Evolutionary conservation across 2,888 invertebrate species (phyloP), one percentile per base, ranked within the genome.

Genomic region (Macaria liturata): DNA sequence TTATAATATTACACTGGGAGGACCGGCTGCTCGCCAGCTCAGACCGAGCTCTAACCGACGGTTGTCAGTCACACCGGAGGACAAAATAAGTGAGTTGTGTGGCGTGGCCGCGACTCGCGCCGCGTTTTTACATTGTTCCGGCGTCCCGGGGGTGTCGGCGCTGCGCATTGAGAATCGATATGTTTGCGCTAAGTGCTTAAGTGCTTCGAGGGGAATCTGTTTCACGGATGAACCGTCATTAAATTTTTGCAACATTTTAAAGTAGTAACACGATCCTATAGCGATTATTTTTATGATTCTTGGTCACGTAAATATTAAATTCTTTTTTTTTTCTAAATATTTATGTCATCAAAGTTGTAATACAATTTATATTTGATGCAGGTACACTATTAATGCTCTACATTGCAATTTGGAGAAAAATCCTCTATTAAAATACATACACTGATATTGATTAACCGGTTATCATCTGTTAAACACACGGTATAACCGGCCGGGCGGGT

Each of bases 131-230:
- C 88, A 87, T 85, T 86, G 87, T 85, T 78, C 79, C 82, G 66
- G 68, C 71, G 80, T 88, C 90, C 88, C 90, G 68, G 71, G 89
- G 89, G 88, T 78, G 83, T 78, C 76, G 64, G 72, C 76, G 78
- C 69, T 73, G 75, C 76, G 80, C 80, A 85, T 86, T 84, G 83
- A 88, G 80, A 86, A 88, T 86, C 89, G 88, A 88, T 89, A 88
- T 88, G 89, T 89, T 88, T 84, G 83, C 80, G 81, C 84, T 88
- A 89, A 90, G 90, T 89, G 88, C 86, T 90, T 89, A 89, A 90
- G 90, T 89, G 89, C 88, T 88, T 81, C 72, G 81, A 78, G 85
- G 87, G 89, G 86, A 86, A 83, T 82, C 77, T 78, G 76, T 86
- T 86, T 83, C 80, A 77, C 80, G 83, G 80, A 86, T 86, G 85